A percentile compares a stretch with the other conserved stretches of the same genome.
phyloP scores from a whole-genome alignment of 23 tunicate species.

The Trididemnum nubilum region DNA sequence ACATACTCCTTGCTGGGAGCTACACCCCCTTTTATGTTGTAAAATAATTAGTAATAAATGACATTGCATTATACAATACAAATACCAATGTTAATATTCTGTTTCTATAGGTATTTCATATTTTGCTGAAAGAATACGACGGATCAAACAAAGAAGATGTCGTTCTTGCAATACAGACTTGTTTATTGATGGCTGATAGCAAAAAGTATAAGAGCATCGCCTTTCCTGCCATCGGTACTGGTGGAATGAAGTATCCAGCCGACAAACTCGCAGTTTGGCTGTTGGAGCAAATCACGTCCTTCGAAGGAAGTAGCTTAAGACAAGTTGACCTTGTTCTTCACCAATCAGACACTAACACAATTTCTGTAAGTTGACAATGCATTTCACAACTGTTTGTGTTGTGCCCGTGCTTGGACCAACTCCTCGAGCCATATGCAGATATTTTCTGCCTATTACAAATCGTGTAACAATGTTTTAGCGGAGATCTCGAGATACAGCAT shows the following conservation, averaged over 20 bases:
- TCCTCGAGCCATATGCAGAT: no score
- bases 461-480: no score
- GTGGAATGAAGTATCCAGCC: conserved; percentile 53
- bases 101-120: conserved; percentile 5
- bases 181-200: conserved; percentile 49
- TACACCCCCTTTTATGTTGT: no score
- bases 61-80: no score
- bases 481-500: no score
- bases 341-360: conserved; percentile 20
- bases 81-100: no score
- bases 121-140: not conserved
- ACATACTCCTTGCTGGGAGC: no score
- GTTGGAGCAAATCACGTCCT: conserved; percentile 20
- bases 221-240: conserved; percentile 72
- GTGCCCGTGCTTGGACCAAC: no score
- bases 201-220: conserved; percentile 38
- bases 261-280: conserved; percentile 31
- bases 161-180: not conserved
- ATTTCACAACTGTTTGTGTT: no score
- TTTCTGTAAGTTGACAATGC: conserved; percentile 28
- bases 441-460: no score
- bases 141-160: not conserved
- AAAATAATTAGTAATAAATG: no score
- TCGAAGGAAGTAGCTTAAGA: conserved; percentile 32
- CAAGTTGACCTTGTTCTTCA: conserved; percentile 30